Evolutionary conservation across 2,113 vertebrate genomes (phyloP), one percentile per base, ranked within the genome.

Genomic region (Lipophrys pholis): DNA sequence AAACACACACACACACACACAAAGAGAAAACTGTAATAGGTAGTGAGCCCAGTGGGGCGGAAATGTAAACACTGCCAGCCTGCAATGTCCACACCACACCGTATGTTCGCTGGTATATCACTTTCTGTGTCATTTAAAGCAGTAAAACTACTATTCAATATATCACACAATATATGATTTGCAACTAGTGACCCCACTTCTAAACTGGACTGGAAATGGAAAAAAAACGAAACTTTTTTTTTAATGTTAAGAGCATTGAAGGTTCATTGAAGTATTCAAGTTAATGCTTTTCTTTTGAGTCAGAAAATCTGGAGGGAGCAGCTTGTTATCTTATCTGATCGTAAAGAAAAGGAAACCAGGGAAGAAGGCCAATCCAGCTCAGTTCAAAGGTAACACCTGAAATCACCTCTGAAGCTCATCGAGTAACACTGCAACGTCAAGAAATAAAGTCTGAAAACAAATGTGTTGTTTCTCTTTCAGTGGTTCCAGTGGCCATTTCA

Each of bases 31-130:
- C 6, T 36, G 2, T 5, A 30, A 38, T 12, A 61, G 21, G 21
- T 30, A 2, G 21, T 30, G 21, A 30, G 21, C 39, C 42, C 6
- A 15, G 11, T 7, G 36, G 15, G 35, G 43, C 51, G 42, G 30
- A 66, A 70, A 48, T 30, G 57, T 35, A 72, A 78, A 75, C 60
- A 74, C 71, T 40, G 41, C 41, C 59, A 69, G 49, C 4, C 5
- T 11, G 8, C 52, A 17, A 39, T 43, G 5, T 35, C 6, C 4
- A 7, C n/a, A 5, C 12, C 6, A 57, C 6, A 53, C 52, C 11
- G 1, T 9, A 8, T 3, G 11, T 17, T 11, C 3, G 12, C 11
- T 58, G 48, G 69, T 30, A 57, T 79, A 73, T 35, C 53, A 41
- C 36, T 30, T 30, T 42, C 35, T 0, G 7, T 3, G 39, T 36